Percentiles rank a stretch among this genome's conserved stretches.
These are phyloP conservation scores for Porites lutea DNA, from an alignment of 64 coral and sea anemone genomes.

Conservation along the genomic window DNA sequence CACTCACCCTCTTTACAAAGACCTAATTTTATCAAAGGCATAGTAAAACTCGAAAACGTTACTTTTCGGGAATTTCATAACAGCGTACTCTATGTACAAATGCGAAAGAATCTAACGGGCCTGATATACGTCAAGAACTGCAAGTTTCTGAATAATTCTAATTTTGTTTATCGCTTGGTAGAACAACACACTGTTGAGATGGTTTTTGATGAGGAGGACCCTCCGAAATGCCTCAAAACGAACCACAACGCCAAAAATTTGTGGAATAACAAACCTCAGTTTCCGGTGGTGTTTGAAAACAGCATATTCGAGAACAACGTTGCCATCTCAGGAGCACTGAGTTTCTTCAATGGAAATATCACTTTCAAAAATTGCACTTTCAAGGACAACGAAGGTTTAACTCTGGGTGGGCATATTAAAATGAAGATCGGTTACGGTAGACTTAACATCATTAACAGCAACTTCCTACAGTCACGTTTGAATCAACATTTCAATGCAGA, in stretches of 20 bases:
- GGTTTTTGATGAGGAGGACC: no score
- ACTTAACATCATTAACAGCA: slow-evolving; percentile 18
- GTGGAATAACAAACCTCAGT: not conserved
- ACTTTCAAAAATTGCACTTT: slow-evolving; percentile 42
- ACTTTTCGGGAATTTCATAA: not conserved
- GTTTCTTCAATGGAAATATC: slow-evolving; percentile 25
- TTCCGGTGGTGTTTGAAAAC: slow-evolving; percentile 5
- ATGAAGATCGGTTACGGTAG: slow-evolving; percentile 27
- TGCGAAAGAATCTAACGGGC: not conserved
- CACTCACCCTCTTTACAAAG: no score
- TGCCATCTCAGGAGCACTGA: not conserved
- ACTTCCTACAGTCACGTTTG: slow-evolving; percentile 10
- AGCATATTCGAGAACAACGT: not conserved
- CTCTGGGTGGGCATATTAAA: not conserved
- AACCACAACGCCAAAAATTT: not conserved
- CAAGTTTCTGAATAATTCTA: slow-evolving; percentile 14
- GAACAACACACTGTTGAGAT: no score
- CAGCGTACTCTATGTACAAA: not conserved
- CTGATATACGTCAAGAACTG: not conserved
- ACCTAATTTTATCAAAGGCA: not conserved
- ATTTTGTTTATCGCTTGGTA: not conserved
- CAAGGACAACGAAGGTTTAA: slow-evolving; percentile 31
- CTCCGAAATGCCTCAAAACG: not conserved
- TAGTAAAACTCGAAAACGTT: slow-evolving; percentile 10
- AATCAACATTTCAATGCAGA: not conserved